Conservation (phyloP, 1,140 invertebrate species). For the Ips nitidus region DNA sequence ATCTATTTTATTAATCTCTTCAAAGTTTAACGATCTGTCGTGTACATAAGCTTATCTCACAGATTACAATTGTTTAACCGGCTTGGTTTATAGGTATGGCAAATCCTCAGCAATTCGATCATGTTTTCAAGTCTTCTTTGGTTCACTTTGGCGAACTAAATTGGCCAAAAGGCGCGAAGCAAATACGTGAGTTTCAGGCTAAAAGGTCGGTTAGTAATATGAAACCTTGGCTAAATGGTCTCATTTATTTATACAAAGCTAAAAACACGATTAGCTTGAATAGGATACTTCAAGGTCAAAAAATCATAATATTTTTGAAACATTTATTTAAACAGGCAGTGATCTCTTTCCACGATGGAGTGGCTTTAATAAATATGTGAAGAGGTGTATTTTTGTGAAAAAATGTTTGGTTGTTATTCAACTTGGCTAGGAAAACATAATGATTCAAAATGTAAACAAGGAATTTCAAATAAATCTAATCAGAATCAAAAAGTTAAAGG, state of each 20-base stretch:
- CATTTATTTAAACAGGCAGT: not conserved
- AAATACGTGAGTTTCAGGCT: constrained; percentile 11
- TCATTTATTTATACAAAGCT: constrained; percentile 9
- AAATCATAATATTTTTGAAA: constrained; percentile 16
- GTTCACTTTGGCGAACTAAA: not conserved
- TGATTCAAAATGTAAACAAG: too few species aligned
- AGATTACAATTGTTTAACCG: constrained; percentile 18
- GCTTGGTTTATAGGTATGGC: not conserved
- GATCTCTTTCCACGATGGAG: not conserved
- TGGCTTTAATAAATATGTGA: too few species aligned
- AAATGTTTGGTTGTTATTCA: too few species aligned
- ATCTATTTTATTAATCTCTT: constrained; percentile 26
- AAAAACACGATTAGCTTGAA: constrained; percentile 7
- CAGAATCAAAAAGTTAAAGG: too few species aligned
- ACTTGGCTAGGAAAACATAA: too few species aligned
- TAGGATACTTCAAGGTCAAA: constrained; percentile 8
- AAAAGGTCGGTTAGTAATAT: constrained; percentile 4
- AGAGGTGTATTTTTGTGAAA: too few species aligned
- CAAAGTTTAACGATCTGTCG: constrained; percentile 25
- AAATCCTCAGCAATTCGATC: not conserved
- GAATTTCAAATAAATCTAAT: too few species aligned
- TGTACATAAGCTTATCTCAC: constrained; percentile 1
- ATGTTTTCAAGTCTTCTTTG: not conserved
- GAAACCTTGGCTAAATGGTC: constrained; percentile 9
- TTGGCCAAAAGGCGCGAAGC: not conserved